Percentiles rank a stretch among this genome's conserved stretches.
Evolutionary conservation across 2,113 vertebrate genomes (phyloP).

Genomic region (Fulmarus glacialis): DNA sequence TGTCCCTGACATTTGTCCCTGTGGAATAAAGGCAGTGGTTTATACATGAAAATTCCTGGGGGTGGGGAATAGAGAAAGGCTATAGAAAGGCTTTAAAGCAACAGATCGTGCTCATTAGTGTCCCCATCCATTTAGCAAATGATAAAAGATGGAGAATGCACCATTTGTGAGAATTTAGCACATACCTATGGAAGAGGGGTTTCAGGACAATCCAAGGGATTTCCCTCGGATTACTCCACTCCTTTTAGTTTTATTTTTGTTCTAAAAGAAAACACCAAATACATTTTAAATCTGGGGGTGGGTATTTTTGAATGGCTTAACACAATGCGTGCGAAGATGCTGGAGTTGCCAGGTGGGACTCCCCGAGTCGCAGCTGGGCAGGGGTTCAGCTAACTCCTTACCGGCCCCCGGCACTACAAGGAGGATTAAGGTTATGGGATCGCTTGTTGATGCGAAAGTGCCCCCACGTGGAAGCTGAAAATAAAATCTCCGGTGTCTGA

Average conservation of each 20-base stretch:
- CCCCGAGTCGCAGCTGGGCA: background rate
- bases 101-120: conserved; percentile 40
- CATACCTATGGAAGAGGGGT: background rate
- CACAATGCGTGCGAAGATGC: background rate
- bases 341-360: background rate
- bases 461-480: conserved; percentile 55
- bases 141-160: conserved; percentile 29
- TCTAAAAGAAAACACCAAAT: background rate
- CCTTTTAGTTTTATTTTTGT: background rate
- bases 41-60: conserved; percentile 59
- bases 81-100: conserved; percentile 48
- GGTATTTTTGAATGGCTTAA: background rate
- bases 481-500: background rate
- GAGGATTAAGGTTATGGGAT: background rate
- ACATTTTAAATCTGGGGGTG: background rate
- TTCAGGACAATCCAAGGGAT: background rate
- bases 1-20: conserved; percentile 62
- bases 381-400: background rate
- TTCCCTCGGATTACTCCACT: background rate
- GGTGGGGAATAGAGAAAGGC: conserved; percentile 19
- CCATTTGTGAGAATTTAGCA: background rate
- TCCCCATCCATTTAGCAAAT: conserved; percentile 37
- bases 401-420: background rate
- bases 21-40: conserved; percentile 54
- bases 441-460: conserved; percentile 48